Evolutionary conservation across 1,140 invertebrate genomes (phyloP), one percentile per base, ranked within the genome.

Genomic region (Asobara japonica): DNA sequence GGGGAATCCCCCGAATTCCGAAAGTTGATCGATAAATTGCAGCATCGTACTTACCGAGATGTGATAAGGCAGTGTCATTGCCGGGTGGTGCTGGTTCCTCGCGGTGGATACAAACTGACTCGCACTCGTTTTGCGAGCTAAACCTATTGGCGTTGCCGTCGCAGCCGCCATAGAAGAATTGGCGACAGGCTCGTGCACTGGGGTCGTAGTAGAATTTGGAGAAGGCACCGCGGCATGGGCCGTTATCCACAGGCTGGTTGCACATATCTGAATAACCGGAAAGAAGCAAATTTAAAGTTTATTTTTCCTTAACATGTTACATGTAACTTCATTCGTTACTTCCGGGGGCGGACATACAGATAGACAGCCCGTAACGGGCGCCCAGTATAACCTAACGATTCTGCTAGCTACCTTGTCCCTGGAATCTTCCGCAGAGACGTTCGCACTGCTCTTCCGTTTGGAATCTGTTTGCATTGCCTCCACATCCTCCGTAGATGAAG

Each of bases 81-180:
- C 84, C 85, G 56, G 78, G 60, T 3, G 87, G 78, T 6, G 84
- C 72, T 16, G 87, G 84, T 70, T 89, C 88, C 74, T 87, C 85
- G 33, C 85, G 86, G 72, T 89, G 87, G 72, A 88, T 79, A 82
- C 93, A 95, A 76, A 91, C 87, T 4, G 88, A 87, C 78, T 91
- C 89, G 81, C 95, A 96, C 75, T 95, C 92, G 45, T 90, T 84
- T 62, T 89, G 84, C 18, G 91, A 90, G 66, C 87, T 89, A 86
- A 97, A 97, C 77, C 94, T 91, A 83, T 97, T 97, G 22, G 90
- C 92, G 77, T 94, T 97, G 60, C 96, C 96, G 38, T 91, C 91
- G 83, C 95, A 97, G 71, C 97, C 96, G 56, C 92, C 91, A 80
- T 95, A 98, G 10, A 86, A 87, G 85, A 98, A 98, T 76, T 90